These are phyloP conservation scores for Leucophora obtusa DNA, from an alignment of 2,888 invertebrate species.

Conservation along the genomic window DNA sequence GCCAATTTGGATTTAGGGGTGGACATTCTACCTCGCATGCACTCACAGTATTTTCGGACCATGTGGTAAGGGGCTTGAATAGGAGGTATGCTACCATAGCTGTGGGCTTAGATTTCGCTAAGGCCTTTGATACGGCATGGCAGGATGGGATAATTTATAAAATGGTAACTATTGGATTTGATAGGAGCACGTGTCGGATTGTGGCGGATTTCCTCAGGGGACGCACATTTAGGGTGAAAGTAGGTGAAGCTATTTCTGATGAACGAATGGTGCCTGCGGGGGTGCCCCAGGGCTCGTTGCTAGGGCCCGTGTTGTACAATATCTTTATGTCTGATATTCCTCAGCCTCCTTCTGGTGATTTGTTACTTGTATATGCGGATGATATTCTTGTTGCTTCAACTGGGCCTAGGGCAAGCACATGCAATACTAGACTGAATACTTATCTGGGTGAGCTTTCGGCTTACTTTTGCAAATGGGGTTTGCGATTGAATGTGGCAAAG, in stretches of 20 bases:
- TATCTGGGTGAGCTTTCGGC: too few relatives aligned
- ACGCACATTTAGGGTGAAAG: not conserved
- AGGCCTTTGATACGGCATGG: not conserved
- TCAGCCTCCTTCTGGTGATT: not conserved
- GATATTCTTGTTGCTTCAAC: not conserved
- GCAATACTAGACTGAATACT: too few relatives aligned
- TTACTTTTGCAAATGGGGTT: not conserved
- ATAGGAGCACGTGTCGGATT: not conserved
- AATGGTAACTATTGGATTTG: constrained; percentile 5
- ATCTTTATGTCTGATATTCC: constrained; percentile 4
- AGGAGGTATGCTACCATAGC: not conserved
- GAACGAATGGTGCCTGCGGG: not conserved
- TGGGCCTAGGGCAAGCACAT: not conserved
- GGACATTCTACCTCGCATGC: not conserved
- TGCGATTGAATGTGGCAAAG: not conserved
- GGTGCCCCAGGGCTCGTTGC: not conserved
- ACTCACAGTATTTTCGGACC: not conserved
- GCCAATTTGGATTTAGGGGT: too few relatives aligned
- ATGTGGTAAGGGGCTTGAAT: not conserved
- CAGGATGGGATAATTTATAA: not conserved
- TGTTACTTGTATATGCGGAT: not conserved
- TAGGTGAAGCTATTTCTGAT: not conserved
- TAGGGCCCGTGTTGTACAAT: not conserved
- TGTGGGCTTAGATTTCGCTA: not conserved
- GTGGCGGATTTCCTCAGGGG: too few relatives aligned